Base-by-base conservation (phyloP, 2,113 vertebrate genomes). In the Carollia perspicillata region DNA sequence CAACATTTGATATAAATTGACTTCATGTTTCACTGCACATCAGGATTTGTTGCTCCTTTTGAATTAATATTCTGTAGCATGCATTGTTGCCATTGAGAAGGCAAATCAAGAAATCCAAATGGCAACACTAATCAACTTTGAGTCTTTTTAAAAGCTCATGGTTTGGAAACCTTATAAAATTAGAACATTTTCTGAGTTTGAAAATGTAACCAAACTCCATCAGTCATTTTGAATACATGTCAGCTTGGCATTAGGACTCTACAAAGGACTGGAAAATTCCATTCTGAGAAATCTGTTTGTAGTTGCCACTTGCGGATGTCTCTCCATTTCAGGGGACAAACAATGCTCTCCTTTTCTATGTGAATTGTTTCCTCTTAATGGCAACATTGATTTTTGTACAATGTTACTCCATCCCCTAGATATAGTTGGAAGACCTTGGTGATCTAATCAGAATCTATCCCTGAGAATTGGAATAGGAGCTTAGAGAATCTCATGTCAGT, bases 1-100 rank as follows among this genome's bases (percentile, higher is more conserved):
- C 60, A 96, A 53, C 40, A 89, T 90, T 94, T 88, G 77, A 95
- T 89, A 93, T 85, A 96, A 96, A 95, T 71, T 94, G 80, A 95
- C 80, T 94, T 97, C 84, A 90, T 90, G 85, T 96, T 95, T 93
- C 80, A 94, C 11, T 90, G 84, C 63, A 89, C 68, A 88, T 35
- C 68, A 93, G 72, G 60, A 90, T 84, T 87, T 96, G 75, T 94
- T 88, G 47, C 90, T 92, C 44, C 60, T 88, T 96, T 84, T 84
- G 77, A 95, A 90, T 95, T 94, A 95, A 77, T 49, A 18, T 81
- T 93, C 80, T 44, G 22, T 42, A 68, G 47, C 65, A 30, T 86
- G 35, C 37, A 89, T 83, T 93, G 68, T 89, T 92, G 90, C 49
- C 33, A 84, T 12, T 79, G 23, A 92, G 79, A 95, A 92, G 33